Base-by-base conservation (phyloP, 1,140 invertebrate genomes). In the Pseudomyrmex concolor region DNA sequence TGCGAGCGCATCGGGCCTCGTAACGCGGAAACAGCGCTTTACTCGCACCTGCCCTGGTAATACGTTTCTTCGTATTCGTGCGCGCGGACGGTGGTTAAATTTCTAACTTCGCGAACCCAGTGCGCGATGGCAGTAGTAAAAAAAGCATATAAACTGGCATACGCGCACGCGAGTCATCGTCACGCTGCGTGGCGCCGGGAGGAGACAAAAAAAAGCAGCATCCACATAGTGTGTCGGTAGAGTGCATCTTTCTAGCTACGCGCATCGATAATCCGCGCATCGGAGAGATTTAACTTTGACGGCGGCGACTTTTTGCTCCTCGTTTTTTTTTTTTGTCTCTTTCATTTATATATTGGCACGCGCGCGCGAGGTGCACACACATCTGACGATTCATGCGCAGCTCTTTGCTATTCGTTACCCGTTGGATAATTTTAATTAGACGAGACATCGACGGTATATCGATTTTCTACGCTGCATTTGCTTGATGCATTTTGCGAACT, bases 401-500 rank as follows among this genome's bases (percentile, higher is more conserved):
- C 55, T 67, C 70, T 76, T 64, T 68, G 68, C 51, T 45, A 71
- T 74, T 81, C 62, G 78, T 78, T 62, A 63, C 68, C 71, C 84
- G 63, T 59, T 51, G 55, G 77, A 85, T 72, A 86, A 89, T 74
- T 89, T 89, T 88, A 89, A 89, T 89, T 88, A 88, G 86, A 68
- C 66, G 71, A 13, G 71, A 83, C 78, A 88, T 68, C 51, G 83
- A 84, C 71, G 68, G 85, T 51, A 60, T 34, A 68, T 55, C 77
- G 22, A 59, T 22, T 19, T 19, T 59, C 60, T 12, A 55, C 25
- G 34, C 34, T 34, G 34, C 34, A 34, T n/a, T n/a, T n/a, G 34
- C 34, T 34, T 57, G 51, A 70, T 19, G 17, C 22, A 45, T 54
- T n/a, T 68, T 62, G 48, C 15, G 48, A 63, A 60, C 13, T 51